Percentiles rank a stretch among this genome's conserved stretches.
Evolutionary conservation across 2,888 invertebrate species (phyloP).

Genomic region (Catocala nupta): DNA sequence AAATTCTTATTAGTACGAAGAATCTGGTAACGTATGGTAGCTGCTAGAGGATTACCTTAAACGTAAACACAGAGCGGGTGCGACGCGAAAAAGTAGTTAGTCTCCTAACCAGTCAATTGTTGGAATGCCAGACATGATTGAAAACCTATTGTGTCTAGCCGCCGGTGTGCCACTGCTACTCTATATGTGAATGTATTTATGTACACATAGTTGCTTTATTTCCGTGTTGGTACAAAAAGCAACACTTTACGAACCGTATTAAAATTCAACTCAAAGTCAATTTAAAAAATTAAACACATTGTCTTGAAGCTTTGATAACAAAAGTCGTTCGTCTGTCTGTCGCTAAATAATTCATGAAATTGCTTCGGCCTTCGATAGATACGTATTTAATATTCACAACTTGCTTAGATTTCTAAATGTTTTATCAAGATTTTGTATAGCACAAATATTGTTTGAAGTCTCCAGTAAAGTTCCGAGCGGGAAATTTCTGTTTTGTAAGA

Average conservation of each 20-base stretch:
- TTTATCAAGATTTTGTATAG: slow-evolving; percentile 10
- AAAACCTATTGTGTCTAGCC: too few species aligned
- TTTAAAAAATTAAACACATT: slow-evolving; percentile 28
- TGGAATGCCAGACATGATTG: too few species aligned
- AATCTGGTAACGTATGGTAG: too few species aligned
- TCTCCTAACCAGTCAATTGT: too few species aligned
- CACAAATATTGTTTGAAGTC: slow-evolving; percentile 12
- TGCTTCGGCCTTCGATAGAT: slow-evolving; percentile 21
- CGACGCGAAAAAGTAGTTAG: too few species aligned
- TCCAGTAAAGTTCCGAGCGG: neutral
- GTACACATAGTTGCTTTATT: too few species aligned
- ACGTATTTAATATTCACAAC: slow-evolving; percentile 38
- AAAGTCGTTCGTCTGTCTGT: slow-evolving; percentile 25
- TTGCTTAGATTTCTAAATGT: slow-evolving; percentile 10
- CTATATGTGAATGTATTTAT: too few species aligned
- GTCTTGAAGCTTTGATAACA: slow-evolving; percentile 21
- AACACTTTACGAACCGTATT: slow-evolving; percentile 1
- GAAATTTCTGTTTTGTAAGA: slow-evolving; percentile 12
- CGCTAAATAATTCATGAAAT: slow-evolving; percentile 47
- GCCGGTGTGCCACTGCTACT: too few species aligned
- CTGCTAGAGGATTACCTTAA: too few species aligned
- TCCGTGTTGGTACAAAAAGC: neutral
- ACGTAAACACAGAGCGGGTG: too few species aligned
- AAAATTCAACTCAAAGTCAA: slow-evolving; percentile 11
- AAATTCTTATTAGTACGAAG: too few species aligned